Evolutionary conservation across 2,888 invertebrate species (phyloP).

Genomic region (Agrenia bidenticulata): DNA sequence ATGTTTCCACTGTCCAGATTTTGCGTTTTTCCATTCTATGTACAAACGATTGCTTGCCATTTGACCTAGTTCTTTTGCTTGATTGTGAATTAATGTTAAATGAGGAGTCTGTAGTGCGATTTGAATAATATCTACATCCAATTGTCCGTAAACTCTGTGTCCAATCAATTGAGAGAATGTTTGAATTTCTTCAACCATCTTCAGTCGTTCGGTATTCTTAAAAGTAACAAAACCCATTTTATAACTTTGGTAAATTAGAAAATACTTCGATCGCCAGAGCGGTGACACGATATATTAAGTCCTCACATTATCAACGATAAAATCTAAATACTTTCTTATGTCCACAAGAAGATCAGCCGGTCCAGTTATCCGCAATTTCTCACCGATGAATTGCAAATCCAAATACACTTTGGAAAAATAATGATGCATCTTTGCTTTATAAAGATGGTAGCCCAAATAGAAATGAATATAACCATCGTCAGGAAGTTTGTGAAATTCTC

Average conservation of each 20-base stretch:
- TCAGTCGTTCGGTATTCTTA: slow-evolving; percentile 59
- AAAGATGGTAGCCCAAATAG: slow-evolving; percentile 71
- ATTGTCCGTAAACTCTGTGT: slow-evolving; percentile 64
- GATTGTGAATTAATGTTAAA: slow-evolving; percentile 62
- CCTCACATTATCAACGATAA: slow-evolving; percentile 63
- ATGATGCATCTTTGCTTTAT: slow-evolving; percentile 59
- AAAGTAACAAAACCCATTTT: slow-evolving; percentile 12
- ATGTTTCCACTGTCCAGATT: slow-evolving; percentile 43
- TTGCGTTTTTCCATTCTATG: slow-evolving; percentile 61
- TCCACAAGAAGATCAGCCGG: slow-evolving; percentile 70
- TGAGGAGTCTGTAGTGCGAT: slow-evolving; percentile 68
- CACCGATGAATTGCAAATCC: slow-evolving; percentile 69
- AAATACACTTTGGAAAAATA: slow-evolving; percentile 66
- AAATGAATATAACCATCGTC: slow-evolving; percentile 73
- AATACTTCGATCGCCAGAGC: too few relatives aligned
- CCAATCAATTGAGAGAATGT: slow-evolving; percentile 66
- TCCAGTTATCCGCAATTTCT: slow-evolving; percentile 68
- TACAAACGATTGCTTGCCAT: slow-evolving; percentile 62
- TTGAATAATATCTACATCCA: slow-evolving; percentile 68
- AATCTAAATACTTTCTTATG: slow-evolving; percentile 64
- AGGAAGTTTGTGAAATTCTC: slow-evolving; percentile 63
- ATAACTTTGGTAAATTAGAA: too few relatives aligned
- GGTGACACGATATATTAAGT: too few relatives aligned
- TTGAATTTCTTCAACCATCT: slow-evolving; percentile 61
- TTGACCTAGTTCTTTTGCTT: slow-evolving; percentile 62